These are phyloP conservation scores for Morone chrysops DNA, from an alignment of 2,113 vertebrate species.

Conservation along the genomic window DNA sequence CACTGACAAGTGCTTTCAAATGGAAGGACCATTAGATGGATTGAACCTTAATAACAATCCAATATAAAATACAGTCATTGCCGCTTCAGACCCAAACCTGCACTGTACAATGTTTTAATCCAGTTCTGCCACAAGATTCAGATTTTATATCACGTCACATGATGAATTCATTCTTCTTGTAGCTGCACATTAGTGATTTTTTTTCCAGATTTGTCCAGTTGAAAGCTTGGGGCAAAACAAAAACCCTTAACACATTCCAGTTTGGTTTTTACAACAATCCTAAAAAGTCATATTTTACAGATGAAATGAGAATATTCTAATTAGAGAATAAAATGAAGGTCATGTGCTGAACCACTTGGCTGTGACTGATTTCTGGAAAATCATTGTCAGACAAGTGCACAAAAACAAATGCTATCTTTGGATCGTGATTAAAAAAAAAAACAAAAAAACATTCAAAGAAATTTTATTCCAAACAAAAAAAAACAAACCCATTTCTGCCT, in stretches of 20 bases:
- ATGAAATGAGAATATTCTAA: conserved; percentile 25
- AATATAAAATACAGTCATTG: conserved; percentile 56
- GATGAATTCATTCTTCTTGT: conserved; percentile 17
- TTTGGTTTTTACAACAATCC: conserved; percentile 65
- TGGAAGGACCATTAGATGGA: conserved; percentile 39
- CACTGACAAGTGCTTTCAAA: conserved; percentile 37
- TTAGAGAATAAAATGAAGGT: conserved; percentile 16
- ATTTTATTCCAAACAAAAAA: conserved; percentile 42
- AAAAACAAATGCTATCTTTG: conserved; percentile 73
- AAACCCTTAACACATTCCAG: conserved; percentile 53
- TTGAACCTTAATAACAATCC: conserved; percentile 40
- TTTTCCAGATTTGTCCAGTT: conserved; percentile 46
- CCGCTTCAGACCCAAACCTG: conserved; percentile 42
- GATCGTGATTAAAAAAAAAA: conserved; percentile 58
- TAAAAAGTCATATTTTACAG: conserved; percentile 28
- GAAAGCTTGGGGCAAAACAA: conserved; percentile 35
- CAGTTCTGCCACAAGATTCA: conserved; percentile 21
- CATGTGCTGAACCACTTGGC: conserved; percentile 42
- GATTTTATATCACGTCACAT: conserved; percentile 38
- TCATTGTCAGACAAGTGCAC: conserved; percentile 8
- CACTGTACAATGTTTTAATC: conserved; percentile 12
- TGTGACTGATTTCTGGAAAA: conserved; percentile 31
- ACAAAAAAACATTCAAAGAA: conserved; percentile 17
- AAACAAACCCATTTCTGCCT: conserved; percentile 20
- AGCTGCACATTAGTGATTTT: conserved; percentile 65